A percentile compares a stretch with the other conserved stretches of the same genome.
These are phyloP conservation scores for Chironomus riparius DNA, from an alignment of 2,888 invertebrate genomes.

Conservation along the genomic window DNA sequence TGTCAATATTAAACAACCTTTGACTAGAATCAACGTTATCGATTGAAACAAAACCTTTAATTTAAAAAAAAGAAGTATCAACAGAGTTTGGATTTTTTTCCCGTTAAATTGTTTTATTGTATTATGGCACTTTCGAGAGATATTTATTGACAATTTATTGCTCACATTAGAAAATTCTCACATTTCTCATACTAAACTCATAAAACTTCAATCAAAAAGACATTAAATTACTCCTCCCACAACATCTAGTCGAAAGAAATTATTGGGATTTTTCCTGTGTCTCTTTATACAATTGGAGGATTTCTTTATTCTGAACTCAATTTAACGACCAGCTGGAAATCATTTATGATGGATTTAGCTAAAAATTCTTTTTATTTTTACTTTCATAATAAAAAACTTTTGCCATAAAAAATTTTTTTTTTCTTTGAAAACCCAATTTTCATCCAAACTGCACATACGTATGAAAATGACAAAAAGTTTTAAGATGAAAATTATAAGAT, in stretches of 20 bases:
- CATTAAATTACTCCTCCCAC: neutral
- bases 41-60: no score
- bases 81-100: no score
- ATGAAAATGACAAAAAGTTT: neutral
- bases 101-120: neutral
- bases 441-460: neutral
- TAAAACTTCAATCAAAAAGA: constrained; percentile 2
- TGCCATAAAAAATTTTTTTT: neutral
- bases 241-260: neutral
- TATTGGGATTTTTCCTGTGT: neutral
- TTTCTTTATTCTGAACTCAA: neutral
- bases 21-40: no score
- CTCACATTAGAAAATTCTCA: neutral
- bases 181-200: neutral
- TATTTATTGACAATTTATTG: neutral
- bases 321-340: constrained; percentile 5
- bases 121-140: neutral
- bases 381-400: neutral
- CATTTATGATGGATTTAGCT: neutral
- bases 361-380: neutral
- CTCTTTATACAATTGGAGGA: neutral
- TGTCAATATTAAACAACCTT: no score
- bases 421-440: neutral
- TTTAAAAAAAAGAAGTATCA: no score
- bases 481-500: neutral